Evolutionary conservation across 2,113 vertebrate species (phyloP).

Genomic region (Rattus norvegicus): GRCr8 NC_086032.1:90970501-90971000

Average conservation of each 20-base stretch:
- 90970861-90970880: neutral
- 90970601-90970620: slow-evolving; percentile 28
- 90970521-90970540: neutral
- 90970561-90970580: neutral
- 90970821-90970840: neutral
- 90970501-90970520: neutral
- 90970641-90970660: neutral
- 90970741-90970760: neutral
- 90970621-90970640: neutral
- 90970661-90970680: neutral
- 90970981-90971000: too few species aligned
- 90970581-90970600: neutral
- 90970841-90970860: neutral
- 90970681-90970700: neutral
- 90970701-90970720: neutral
- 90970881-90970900: neutral
- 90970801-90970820: neutral
- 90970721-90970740: neutral
- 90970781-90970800: neutral
- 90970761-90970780: neutral
- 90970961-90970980: too few species aligned
- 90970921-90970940: neutral
- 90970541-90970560: neutral
- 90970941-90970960: neutral
- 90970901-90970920: fast-evolving